Evolutionary conservation across 2,888 invertebrate genomes (phyloP).

Genomic region (Lasiommata megera): DNA sequence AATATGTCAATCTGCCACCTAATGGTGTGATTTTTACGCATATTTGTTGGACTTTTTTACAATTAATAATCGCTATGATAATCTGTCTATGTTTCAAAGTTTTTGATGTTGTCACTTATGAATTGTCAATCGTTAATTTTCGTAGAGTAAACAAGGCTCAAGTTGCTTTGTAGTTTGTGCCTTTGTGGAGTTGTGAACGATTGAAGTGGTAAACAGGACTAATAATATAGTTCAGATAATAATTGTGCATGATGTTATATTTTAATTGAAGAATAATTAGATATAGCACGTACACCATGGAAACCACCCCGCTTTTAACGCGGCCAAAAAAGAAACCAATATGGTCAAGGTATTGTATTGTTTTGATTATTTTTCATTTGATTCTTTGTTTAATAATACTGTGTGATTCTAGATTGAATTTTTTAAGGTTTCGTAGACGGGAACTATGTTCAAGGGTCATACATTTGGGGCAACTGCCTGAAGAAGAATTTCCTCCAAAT

Average conservation of each 20-base stretch:
- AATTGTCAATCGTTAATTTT: not conserved
- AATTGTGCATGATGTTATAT: slow-evolving; percentile 12
- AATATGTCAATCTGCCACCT: too few relatives aligned
- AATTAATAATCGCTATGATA: too few relatives aligned
- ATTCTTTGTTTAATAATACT: slow-evolving; percentile 31
- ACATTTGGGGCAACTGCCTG: slow-evolving; percentile 87
- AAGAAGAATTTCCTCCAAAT: slow-evolving; percentile 95
- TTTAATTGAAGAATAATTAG: not conserved
- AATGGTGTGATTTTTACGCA: too few relatives aligned
- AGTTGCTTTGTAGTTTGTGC: too few relatives aligned
- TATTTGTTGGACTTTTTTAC: too few relatives aligned
- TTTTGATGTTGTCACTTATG: too few relatives aligned
- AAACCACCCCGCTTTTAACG: slow-evolving; percentile 66
- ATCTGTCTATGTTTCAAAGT: too few relatives aligned
- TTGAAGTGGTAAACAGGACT: not conserved
- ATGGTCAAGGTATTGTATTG: slow-evolving; percentile 69
- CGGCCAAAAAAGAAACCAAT: slow-evolving; percentile 67
- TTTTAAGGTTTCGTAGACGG: slow-evolving; percentile 87
- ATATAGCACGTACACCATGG: slow-evolving; percentile 46
- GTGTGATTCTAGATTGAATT: slow-evolving; percentile 85
- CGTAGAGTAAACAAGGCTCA: not conserved
- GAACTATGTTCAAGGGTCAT: slow-evolving; percentile 90
- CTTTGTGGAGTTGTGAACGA: too few relatives aligned
- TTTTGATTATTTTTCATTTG: slow-evolving; percentile 35
- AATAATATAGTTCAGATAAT: not conserved